These are phyloP conservation scores for Setipinna tenuifilis DNA, from an alignment of 2,797 vertebrate genomes.

Conservation along the genomic window DNA sequence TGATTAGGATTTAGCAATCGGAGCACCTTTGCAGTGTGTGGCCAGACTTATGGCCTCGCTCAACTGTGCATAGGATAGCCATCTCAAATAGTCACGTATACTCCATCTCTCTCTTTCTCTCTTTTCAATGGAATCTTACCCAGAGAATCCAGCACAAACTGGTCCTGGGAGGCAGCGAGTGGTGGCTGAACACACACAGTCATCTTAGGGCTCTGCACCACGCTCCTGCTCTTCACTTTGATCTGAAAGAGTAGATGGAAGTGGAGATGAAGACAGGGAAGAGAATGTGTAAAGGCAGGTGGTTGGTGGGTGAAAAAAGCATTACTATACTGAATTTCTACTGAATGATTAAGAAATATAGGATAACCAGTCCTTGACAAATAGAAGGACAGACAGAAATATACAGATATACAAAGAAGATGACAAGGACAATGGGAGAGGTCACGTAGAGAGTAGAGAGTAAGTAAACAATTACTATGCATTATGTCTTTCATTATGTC, in stretches of 20 bases:
- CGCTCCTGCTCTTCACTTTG: slow-evolving; percentile 76
- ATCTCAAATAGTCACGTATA: neutral
- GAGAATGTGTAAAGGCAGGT: no score
- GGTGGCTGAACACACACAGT: slow-evolving; percentile 84
- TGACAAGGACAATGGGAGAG: no score
- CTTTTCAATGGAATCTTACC: slow-evolving; percentile 65
- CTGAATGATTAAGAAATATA: neutral
- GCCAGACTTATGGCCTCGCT: neutral
- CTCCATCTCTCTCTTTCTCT: neutral
- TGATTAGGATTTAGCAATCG: neutral
- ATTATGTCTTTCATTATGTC: no score
- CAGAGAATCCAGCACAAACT: slow-evolving; percentile 82
- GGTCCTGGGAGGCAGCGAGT: slow-evolving; percentile 82
- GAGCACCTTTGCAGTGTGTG: neutral
- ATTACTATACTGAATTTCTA: no score
- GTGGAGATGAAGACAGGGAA: neutral
- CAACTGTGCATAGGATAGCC: neutral
- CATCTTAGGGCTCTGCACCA: slow-evolving; percentile 75
- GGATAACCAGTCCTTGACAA: neutral
- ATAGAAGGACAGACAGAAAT: neutral
- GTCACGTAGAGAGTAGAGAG: no score
- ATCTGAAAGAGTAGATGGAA: slow-evolving; percentile 68
- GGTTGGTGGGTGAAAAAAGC: no score
- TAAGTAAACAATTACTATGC: no score
- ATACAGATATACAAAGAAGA: neutral